These are phyloP conservation scores for Coregonus ussuriensis DNA, from an alignment of 2,797 vertebrate species.

Conservation along the genomic window DNA sequence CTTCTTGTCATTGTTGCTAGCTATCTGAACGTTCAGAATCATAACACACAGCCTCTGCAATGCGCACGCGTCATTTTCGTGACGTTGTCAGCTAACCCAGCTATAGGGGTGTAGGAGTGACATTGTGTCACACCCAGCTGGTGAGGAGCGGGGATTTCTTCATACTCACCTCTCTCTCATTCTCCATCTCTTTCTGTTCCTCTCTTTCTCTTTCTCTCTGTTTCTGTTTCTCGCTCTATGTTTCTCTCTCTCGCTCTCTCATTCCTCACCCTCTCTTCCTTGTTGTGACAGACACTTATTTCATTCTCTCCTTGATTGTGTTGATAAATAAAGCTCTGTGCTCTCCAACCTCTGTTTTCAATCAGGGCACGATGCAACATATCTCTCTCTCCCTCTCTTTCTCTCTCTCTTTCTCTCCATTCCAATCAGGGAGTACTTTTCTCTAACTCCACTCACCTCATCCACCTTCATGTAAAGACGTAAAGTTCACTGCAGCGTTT, in stretches of 20 bases:
- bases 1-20: too few species aligned
- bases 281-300: not conserved
- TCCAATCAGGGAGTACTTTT: not conserved
- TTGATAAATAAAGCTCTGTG: constrained; percentile 4
- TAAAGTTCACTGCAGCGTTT: not conserved
- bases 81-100: too few species aligned
- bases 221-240: not conserved
- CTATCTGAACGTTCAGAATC: too few species aligned
- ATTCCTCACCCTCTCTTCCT: not conserved
- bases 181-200: not conserved
- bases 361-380: too few species aligned
- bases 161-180: not conserved
- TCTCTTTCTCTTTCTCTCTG: not conserved
- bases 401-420: not conserved
- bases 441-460: not conserved
- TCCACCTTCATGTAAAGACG: not conserved
- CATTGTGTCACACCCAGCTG: too few species aligned
- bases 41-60: too few species aligned
- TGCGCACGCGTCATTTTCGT: too few species aligned
- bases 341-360: constrained; percentile 5
- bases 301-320: constrained; percentile 9
- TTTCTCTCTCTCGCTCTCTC: not conserved
- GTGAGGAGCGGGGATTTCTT: too few species aligned
- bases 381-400: not conserved
- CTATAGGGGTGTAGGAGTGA: too few species aligned